Evolutionary conservation across 2,113 vertebrate species (phyloP), one percentile per base, ranked within the genome.

Genomic region (Gila orcuttii): DNA sequence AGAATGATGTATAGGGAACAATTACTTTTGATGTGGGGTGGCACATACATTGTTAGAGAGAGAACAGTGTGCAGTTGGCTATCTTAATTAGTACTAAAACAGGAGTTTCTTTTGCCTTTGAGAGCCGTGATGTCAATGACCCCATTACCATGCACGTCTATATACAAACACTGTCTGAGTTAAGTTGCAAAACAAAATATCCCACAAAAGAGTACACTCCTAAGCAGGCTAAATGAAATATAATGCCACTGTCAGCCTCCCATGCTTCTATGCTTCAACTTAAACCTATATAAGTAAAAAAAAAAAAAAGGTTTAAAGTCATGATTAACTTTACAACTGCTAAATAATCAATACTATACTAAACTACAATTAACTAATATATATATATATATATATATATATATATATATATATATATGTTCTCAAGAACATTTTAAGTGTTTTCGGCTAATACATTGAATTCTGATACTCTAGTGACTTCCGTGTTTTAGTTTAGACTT

Each of bases 81-180:
- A n/a, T 15, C 73, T 85, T 88, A 82, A 88, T 87, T 87, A 88
- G 80, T 50, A 12, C 36, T 60, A 77, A 82, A 31, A 64, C 8
- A 64, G 50, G 66, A 50, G 69, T 64, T 81, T 74, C 21, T 68
- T 71, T 31, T 23, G 36, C 36, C 45, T 68, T 69, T 45, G 31
- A 76, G 17, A 74, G 57, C 25, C 25, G 6, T 64, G 13, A 57
- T 86, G 57, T 57, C 78, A 39, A 47, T 83, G 57, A 66, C 11
- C 28, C 64, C 19, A 23, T 69, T 55, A 69, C 69, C 45, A 52
- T 55, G 31, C 25, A 50, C 19, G 3, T 47, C n/a, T 66, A 28
- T 62, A n/a, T 21, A 52, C 42, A 82, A 82, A 68, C 39, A 12
- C 17, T 50, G 42, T 6, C 25, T 42, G 36, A 79, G 36, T 19